phyloP scores from a whole-genome alignment of 2,113 vertebrate genomes.

The Trogon surrucura region DNA sequence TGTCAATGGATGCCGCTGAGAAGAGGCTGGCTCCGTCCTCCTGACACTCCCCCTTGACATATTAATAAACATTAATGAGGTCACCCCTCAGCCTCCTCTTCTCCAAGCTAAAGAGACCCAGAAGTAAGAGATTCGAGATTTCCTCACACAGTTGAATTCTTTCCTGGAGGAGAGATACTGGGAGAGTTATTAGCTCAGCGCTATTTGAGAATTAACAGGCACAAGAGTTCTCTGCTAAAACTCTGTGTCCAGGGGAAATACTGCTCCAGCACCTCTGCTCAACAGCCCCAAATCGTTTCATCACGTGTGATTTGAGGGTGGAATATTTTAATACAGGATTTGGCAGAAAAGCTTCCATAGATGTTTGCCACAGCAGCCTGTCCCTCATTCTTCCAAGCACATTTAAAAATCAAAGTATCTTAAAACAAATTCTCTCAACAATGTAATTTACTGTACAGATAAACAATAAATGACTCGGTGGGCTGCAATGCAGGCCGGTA shows the following conservation, averaged over 20 bases:
- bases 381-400: background rate
- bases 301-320: background rate
- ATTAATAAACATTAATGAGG: no score
- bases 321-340: background rate
- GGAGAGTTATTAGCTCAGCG: background rate
- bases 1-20: no score
- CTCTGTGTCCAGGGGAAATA: background rate
- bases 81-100: no score
- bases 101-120: no score
- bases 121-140: background rate
- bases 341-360: background rate
- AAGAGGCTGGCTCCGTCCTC: no score
- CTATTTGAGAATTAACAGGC: background rate
- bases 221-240: background rate
- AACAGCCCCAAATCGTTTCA: background rate
- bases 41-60: no score
- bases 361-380: background rate
- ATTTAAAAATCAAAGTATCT: background rate
- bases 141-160: fast-evolving
- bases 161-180: background rate
- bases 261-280: background rate
- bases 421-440: background rate
- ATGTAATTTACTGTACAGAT: constrained; percentile 28
- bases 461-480: constrained; percentile 12
- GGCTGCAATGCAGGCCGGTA: background rate